Evolutionary conservation across 2,113 vertebrate species (phyloP), one percentile per base, ranked within the genome.

Genomic region (Neoarius graeffei): DNA sequence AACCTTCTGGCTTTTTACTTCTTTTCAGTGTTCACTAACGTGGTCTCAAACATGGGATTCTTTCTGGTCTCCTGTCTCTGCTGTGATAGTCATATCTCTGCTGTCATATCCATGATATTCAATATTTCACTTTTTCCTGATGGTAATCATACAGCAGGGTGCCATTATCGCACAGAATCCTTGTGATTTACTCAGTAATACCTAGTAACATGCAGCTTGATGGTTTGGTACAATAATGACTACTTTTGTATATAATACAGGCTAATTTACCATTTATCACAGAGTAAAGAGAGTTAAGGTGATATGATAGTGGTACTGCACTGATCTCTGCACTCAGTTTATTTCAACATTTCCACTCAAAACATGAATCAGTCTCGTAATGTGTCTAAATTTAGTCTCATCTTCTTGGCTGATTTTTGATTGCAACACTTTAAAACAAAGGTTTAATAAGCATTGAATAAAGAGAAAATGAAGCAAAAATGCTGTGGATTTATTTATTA

Each of bases 131-230:
- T 50, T 87, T 52, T 54, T 76, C 19, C 1, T 76, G 8, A 30
- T 88, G 64, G 60, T 62, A 84, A 25, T 27, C 56, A 27, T 88
- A 69, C 52, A 80, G 42, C 20, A 5, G 27, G 20, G 52, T 54
- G 9, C 83, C 56, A 25, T 52, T 59, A 48, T 67, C 20, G 67
- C 59, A 60, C 35, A 42, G 35, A 81, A 62, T 54, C 23, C 27
- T 86, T 86, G 80, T 84, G 85, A 87, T 14, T 2, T 80, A 25
- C 11, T 81, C 50, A 57, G 25, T 48, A n/a, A 48, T 67, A 54
- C 83, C 52, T 77, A 42, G 71, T 27, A 89, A n/a, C 81, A 77
- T 79, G 35, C 69, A 91, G 91, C 89, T 89, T 57, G 27, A 83
- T 87, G 50, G 60, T 30, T 79, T 87, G 56, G 74, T 71, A 71